These are phyloP conservation scores for Standfussiana lucernea DNA, from an alignment of 2,888 invertebrate genomes.

Conservation along the genomic window DNA sequence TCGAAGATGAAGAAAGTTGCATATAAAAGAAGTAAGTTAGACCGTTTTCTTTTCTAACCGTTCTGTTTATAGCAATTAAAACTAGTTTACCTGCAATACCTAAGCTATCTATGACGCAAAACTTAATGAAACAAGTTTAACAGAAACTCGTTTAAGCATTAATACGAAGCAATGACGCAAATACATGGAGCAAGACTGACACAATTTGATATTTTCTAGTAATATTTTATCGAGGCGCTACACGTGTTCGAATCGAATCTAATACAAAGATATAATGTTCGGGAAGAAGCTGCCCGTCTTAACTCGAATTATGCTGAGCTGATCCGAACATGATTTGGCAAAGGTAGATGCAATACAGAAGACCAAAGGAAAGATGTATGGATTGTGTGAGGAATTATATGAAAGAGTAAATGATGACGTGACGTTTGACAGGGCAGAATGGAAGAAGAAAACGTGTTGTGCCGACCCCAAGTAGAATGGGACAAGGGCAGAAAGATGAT, in stretches of 20 bases:
- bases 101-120: constrained; percentile 36
- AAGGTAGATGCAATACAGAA: neutral
- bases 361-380: neutral
- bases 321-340: neutral
- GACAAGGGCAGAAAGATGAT: neutral
- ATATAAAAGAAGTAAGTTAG: neutral
- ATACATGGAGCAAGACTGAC: neutral
- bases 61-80: neutral
- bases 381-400: neutral
- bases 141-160: constrained; percentile 30
- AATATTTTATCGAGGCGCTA: neutral
- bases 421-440: neutral
- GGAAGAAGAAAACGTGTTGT: neutral
- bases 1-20: constrained; percentile 7
- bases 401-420: neutral
- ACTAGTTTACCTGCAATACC: neutral
- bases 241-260: neutral
- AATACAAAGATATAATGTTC: neutral
- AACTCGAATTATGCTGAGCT: too few species aligned
- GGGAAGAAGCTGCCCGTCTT: too few species aligned
- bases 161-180: constrained; percentile 42
- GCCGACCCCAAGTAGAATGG: neutral
- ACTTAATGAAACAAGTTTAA: constrained; percentile 22
- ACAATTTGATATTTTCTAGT: constrained; percentile 14
- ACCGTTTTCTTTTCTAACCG: neutral